Evolutionary conservation across 2,113 vertebrate species (phyloP), one percentile per base, ranked within the genome.

Genomic region (Dromiciops gliroides): DNA sequence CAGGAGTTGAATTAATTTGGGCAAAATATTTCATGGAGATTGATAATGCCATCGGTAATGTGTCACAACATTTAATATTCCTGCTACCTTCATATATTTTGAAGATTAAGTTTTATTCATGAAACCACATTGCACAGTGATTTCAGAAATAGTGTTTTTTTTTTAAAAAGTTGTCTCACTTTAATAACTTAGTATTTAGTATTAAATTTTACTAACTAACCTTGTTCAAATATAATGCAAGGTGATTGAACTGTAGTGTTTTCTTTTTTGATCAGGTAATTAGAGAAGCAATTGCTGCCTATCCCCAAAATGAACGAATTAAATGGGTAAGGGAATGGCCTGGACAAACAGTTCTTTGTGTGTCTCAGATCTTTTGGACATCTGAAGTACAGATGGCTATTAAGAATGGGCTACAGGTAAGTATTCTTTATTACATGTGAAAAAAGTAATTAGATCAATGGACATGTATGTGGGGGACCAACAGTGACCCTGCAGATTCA

Each of bases 301-400:
- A 99, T 96, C 98, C 98, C 28, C 98, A 98, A 75, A 95, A 98
- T 93, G 5, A 95, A 89, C 98, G 99, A 92, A 99, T 99, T 93
- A 94, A 98, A 4, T 99, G 99, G 99, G 99, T 99, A 91, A 98
- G 98, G 90, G 98, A 98, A 3, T 99, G 99, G 99, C 99, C 99
- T 0, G 99, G 99, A 51, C 99, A 99, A 97, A 98, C 99, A 5
- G 99, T 99, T 83, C 98, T 99, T 91, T 99, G 99, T 94, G 99
- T 99, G 75, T 99, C 99, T 8, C 99, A 99, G 88, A 98, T 98
- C 56, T 99, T 98, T 96, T 99, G 99, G 99, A 99, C 99, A 0
- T 96, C 94, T 75, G 97, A 99, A 95, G 99, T 99, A 53, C 98
- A 99, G 91, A 89, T 97, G 49, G 98, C 99, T 95, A 98, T 99